Evolutionary conservation across 2,113 vertebrate species (phyloP).

Genomic region (Onychostoma macrolepis): DNA sequence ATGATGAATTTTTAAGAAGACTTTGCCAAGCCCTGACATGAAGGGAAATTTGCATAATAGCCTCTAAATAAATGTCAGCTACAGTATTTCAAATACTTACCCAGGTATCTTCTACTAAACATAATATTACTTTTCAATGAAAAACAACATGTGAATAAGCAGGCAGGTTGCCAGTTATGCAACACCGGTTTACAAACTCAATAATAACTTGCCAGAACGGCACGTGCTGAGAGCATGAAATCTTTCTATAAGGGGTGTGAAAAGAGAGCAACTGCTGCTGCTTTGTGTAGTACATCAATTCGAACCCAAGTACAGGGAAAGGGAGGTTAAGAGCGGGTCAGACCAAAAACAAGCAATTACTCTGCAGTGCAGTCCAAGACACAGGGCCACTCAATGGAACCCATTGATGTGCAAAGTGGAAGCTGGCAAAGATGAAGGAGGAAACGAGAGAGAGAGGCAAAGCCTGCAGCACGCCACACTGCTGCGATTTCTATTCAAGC

Average conservation of each 20-base stretch:
- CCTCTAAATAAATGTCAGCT: not conserved
- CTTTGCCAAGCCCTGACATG: not conserved
- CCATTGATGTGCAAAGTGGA: slow-evolving; percentile 75
- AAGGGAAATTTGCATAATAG: not conserved
- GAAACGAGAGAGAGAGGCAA: not conserved
- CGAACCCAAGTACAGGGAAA: slow-evolving; percentile 53
- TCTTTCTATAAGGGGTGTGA: slow-evolving; percentile 17
- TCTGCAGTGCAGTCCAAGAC: slow-evolving; percentile 64
- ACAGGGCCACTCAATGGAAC: slow-evolving; percentile 67
- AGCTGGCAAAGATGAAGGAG: slow-evolving; percentile 41
- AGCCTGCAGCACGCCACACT: not conserved
- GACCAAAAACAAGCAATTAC: slow-evolving; percentile 80
- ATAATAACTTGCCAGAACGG: not conserved
- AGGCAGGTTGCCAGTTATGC: not conserved
- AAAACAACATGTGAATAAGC: slow-evolving; percentile 4
- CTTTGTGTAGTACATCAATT: slow-evolving; percentile 67
- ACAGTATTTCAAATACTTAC: slow-evolving; percentile 7
- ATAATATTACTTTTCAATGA: not conserved
- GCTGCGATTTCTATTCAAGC: slow-evolving; percentile 21
- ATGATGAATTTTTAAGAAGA: not conserved
- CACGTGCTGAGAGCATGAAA: slow-evolving; percentile 42
- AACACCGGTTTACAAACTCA: slow-evolving; percentile 18
- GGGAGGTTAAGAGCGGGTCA: slow-evolving; percentile 56
- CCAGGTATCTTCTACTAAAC: not conserved
- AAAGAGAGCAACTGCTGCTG: slow-evolving; percentile 65